A percentile compares a stretch with the other conserved stretches of the same genome.
Evolutionary conservation across 2,113 vertebrate genomes (phyloP).

Genomic region (Sporophila hypoxantha): DNA sequence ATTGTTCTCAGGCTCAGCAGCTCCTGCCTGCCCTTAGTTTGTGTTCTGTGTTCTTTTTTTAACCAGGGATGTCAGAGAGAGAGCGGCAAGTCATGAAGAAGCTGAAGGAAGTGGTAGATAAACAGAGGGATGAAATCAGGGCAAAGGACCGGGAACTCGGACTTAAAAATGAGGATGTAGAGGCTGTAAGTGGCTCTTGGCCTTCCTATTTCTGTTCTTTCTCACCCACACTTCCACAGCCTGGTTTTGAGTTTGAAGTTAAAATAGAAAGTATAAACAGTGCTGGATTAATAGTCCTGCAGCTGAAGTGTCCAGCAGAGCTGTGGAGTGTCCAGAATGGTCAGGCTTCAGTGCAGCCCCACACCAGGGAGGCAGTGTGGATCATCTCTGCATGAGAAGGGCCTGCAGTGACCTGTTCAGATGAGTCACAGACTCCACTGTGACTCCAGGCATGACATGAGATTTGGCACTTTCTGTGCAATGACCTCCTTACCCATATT

Average conservation of each 20-base stretch:
- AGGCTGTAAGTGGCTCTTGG: conserved; percentile 77
- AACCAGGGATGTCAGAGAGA: conserved; percentile 82
- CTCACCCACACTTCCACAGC: neutral
- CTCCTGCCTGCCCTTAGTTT: neutral
- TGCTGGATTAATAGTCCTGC: neutral
- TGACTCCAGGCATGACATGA: neutral
- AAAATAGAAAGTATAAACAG: neutral
- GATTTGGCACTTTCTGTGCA: neutral
- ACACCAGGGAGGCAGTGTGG: neutral
- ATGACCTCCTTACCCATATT: conserved; percentile 14
- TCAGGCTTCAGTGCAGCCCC: neutral
- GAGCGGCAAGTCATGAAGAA: conserved; percentile 85
- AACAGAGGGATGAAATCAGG: conserved; percentile 87
- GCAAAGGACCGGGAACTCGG: conserved; percentile 84
- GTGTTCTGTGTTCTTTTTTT: neutral
- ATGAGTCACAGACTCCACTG: neutral
- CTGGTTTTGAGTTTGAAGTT: neutral
- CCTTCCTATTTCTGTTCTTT: neutral
- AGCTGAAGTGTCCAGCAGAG: neutral
- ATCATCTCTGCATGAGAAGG: neutral
- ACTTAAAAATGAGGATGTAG: conserved; percentile 83
- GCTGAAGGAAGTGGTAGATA: conserved; percentile 85
- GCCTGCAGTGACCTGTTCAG: neutral
- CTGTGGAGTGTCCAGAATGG: neutral
- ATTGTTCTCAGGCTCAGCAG: neutral